Percentiles rank a stretch among this genome's conserved stretches.
Conservation (phyloP, 2,888 invertebrate species). For the Eurytoma californica region DNA sequence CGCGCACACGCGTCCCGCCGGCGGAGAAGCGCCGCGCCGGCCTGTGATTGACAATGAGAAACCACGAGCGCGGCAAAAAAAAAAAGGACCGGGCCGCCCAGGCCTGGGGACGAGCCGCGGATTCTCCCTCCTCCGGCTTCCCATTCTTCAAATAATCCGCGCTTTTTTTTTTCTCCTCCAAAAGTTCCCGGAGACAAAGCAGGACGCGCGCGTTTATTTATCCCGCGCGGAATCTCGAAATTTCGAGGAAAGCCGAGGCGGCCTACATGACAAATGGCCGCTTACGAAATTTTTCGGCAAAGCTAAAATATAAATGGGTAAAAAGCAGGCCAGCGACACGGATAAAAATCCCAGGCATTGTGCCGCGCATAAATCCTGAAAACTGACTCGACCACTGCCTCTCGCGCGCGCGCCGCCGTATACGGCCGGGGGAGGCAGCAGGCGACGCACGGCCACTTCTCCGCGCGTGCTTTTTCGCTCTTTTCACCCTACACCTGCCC, state of each 20-base stretch:
- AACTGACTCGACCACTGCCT: conserved; percentile 54
- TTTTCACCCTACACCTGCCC: not conserved
- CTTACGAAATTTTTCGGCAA: conserved; percentile 51
- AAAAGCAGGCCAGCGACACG: conserved; percentile 50
- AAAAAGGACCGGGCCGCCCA: no score
- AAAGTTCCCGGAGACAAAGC: conserved; percentile 14
- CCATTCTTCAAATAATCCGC: conserved; percentile 5
- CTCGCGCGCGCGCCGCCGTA: not conserved
- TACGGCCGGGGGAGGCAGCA: conserved; percentile 14
- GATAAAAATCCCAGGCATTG: conserved; percentile 50
- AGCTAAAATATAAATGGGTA: conserved; percentile 47
- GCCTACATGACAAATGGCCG: conserved; percentile 50
- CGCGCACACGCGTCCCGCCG: not conserved
- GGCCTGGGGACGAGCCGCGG: no score
- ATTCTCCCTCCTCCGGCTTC: no score
- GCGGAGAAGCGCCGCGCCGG: not conserved
- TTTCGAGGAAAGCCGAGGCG: conserved; percentile 29
- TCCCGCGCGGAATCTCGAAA: conserved; percentile 34
- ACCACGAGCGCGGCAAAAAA: no score
- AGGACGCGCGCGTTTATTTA: not conserved
- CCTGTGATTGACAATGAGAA: not conserved
- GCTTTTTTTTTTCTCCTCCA: no score
- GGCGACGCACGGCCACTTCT: conserved; percentile 21
- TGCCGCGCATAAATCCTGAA: conserved; percentile 51
- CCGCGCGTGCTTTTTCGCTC: not conserved